phyloP scores from a whole-genome alignment of 2,113 vertebrate species.

The Phasianus colchicus region DNA sequence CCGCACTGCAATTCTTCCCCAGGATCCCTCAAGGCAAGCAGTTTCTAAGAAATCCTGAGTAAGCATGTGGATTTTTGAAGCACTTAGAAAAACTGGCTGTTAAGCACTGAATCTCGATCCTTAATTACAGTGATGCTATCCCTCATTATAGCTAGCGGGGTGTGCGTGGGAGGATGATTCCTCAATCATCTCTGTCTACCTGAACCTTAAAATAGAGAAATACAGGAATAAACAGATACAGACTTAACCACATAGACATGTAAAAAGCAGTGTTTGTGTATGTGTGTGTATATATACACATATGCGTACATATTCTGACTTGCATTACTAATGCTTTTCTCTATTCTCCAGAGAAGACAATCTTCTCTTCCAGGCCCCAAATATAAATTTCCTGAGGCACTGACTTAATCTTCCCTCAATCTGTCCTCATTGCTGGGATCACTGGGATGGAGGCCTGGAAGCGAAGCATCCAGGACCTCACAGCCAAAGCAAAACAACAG shows the following conservation, averaged over 20 bases:
- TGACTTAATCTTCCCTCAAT: constrained; percentile 7
- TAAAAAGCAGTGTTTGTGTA: fast-evolving
- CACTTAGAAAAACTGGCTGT: neutral
- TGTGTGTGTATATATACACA: neutral
- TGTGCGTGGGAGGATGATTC: constrained; percentile 5
- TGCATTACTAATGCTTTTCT: neutral
- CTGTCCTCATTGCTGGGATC: neutral
- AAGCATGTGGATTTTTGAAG: constrained; percentile 5
- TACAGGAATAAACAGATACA: neutral
- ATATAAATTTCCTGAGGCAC: constrained; percentile 28
- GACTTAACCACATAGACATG: neutral
- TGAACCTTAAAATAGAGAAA: constrained; percentile 7
- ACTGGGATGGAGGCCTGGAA: neutral
- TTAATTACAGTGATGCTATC: neutral
- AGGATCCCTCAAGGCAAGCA: neutral
- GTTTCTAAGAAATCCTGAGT: constrained; percentile 35
- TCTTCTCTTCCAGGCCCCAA: neutral
- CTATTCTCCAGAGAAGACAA: neutral
- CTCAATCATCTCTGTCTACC: neutral
- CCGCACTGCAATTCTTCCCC: neutral
- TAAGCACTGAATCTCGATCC: neutral
- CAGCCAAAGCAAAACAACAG: constrained; percentile 61
- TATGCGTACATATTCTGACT: neutral
- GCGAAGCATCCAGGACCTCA: constrained; percentile 13
- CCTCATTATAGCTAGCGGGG: neutral